A percentile compares a stretch with the other conserved stretches of the same genome.
phyloP scores from a whole-genome alignment of 2,797 vertebrate species.

The Yasuhikotakia modesta region DNA sequence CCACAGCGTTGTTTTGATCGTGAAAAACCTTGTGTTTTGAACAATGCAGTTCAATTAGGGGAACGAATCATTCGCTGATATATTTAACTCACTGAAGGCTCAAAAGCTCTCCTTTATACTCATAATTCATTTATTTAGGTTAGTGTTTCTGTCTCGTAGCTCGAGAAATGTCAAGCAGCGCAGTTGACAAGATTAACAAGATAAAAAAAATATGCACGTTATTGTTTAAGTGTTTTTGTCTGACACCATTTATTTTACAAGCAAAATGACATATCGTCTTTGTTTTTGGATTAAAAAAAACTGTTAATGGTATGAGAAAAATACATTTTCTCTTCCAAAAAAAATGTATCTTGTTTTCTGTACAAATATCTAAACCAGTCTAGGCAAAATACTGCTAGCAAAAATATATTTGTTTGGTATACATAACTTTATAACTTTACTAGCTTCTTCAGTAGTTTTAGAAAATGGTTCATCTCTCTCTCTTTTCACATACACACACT shows the following conservation, averaged over 20 bases:
- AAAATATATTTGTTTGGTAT: too few relatives aligned
- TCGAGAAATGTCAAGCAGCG: background rate
- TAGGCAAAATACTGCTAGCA: too few relatives aligned
- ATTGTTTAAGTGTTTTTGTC: background rate
- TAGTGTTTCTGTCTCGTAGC: background rate
- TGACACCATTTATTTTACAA: background rate
- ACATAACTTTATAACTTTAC: too few relatives aligned
- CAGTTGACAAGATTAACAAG: background rate
- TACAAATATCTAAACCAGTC: too few relatives aligned
- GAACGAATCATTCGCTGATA: background rate
- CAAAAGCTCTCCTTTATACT: background rate
- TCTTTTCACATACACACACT: background rate
- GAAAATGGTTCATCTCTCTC: too few relatives aligned
- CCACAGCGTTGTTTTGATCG: background rate
- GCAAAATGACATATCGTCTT: background rate
- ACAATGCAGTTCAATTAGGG: background rate
- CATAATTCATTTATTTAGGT: background rate
- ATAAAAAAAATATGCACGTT: background rate
- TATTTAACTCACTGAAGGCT: background rate
- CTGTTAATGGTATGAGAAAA: too few relatives aligned
- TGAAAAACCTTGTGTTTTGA: background rate
- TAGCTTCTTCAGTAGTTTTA: too few relatives aligned
- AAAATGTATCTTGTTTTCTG: too few relatives aligned
- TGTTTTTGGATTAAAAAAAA: background rate
- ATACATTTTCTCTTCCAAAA: too few relatives aligned